Base-by-base conservation (phyloP, 2,797 vertebrate species). In the Girardinus metallicus region DNA sequence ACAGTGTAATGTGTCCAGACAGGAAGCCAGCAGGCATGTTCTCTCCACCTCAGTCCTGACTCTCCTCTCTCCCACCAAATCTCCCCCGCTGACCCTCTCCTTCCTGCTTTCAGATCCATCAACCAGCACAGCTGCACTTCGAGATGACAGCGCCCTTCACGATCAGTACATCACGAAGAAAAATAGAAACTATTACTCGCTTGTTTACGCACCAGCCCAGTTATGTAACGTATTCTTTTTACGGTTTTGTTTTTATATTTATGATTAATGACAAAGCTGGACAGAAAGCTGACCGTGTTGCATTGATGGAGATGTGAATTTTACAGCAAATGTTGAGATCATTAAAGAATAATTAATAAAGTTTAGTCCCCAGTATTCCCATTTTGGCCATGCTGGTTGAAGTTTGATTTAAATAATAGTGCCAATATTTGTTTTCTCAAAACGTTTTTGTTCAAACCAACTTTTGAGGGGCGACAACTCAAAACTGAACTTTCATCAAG, bases 1-100 rank as follows among this genome's bases (percentile, higher is more conserved):
- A 86, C 90, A 92, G 80, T 11, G 85, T 95, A 93, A 95, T 94
- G 91, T 87, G 91, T 93, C 85, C 90, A 92, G 93, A 96, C 94
- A 94, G 87, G 79, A 83, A 78, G 88, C 92, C 93, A 90, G 93
- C 85, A 88, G 94, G 93, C 90, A 89, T 90, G 88, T 89, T 91
- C 86, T 85, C 84, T 83, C 86, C 88, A 85, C 84, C 83, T 85
- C 80, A n/a, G 80, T 75, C 60, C 78, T 44, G 68, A 62, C 68
- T 85, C 39, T 62, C 60, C 43, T 73, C 31, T 75, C 76, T 78
- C 66, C 5, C 80, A 80, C 64, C 77, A 53, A 44, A 31, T 73
- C 80, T 77, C 74, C 79, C 77, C 53, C 1, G 76, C 79, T 79
- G 62, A 78, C 85, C 21, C 53, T 79, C 76, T 79, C 73, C 73